phyloP scores from a whole-genome alignment of 1,140 invertebrate genomes.

The Centruroides sculpturatus region DNA sequence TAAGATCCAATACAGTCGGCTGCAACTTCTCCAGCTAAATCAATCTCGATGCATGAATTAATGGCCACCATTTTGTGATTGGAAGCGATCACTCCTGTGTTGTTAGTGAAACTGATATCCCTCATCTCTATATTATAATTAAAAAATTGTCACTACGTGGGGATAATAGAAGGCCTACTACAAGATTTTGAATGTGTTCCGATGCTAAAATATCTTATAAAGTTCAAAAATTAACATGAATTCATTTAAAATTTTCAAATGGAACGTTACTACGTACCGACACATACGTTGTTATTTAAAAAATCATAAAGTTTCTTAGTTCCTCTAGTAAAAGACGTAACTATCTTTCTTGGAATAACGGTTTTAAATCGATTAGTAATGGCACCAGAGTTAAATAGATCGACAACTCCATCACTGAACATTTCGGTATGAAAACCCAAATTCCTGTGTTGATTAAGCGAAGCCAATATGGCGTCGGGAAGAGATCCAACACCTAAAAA shows the following conservation, averaged over 20 bases:
- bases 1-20: slow-evolving; percentile 81
- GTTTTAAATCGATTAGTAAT: slow-evolving; percentile 71
- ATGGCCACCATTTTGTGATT: slow-evolving; percentile 87
- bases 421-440: slow-evolving; percentile 87
- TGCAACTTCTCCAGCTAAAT: slow-evolving; percentile 79
- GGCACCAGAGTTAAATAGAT: slow-evolving; percentile 61
- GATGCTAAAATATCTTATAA: no score
- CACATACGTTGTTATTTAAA: slow-evolving; percentile 80
- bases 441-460: slow-evolving; percentile 68
- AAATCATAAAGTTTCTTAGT: slow-evolving; percentile 75
- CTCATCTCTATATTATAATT: slow-evolving; percentile 50
- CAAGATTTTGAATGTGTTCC: no score
- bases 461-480: slow-evolving; percentile 68
- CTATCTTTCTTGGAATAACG: slow-evolving; percentile 64
- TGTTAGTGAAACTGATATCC: slow-evolving; percentile 72
- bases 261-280: slow-evolving; percentile 41
- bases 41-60: slow-evolving; percentile 89
- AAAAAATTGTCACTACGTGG: background rate
- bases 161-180: no score
- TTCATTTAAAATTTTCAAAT: no score
- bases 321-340: slow-evolving; percentile 71
- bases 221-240: no score
- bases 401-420: slow-evolving; percentile 78
- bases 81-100: slow-evolving; percentile 55
- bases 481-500: slow-evolving; percentile 67